Percentiles rank a stretch among this genome's conserved stretches.
phyloP scores from a whole-genome alignment of 1,140 invertebrate genomes.

The Drosophila takahashii region DNA sequence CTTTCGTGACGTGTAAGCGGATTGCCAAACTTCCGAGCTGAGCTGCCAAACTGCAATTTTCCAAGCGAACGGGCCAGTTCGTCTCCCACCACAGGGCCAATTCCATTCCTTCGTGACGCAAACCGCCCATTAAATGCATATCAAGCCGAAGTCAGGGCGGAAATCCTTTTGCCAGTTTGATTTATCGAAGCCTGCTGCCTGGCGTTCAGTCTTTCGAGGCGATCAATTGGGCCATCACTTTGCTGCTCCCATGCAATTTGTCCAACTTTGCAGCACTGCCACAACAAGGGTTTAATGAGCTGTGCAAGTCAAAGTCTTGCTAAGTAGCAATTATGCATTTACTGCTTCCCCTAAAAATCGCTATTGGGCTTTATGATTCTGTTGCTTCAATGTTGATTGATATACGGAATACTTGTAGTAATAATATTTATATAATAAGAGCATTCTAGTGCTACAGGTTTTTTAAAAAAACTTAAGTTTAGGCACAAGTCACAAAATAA shows the following conservation, averaged over 20 bases:
- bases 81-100: conserved; percentile 1
- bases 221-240: conserved; percentile 40
- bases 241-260: conserved; percentile 29
- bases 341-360: conserved; percentile 2
- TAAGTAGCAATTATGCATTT: conserved; percentile 50
- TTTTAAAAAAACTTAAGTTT: too few species aligned
- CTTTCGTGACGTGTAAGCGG: conserved; percentile 41
- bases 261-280: conserved; percentile 41
- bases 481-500: too few species aligned
- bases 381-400: too few species aligned
- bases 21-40: conserved; percentile 31
- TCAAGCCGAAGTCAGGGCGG: conserved; percentile 31
- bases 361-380: background rate
- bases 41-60: conserved; percentile 54
- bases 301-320: conserved; percentile 42
- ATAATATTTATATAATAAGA: too few species aligned
- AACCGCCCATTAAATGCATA: conserved; percentile 48
- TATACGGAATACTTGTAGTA: too few species aligned
- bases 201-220: conserved; percentile 8
- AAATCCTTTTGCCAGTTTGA: conserved; percentile 45
- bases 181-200: conserved; percentile 40
- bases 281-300: conserved; percentile 48
- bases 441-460: too few species aligned
- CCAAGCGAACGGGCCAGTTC: conserved; percentile 16
- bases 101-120: conserved; percentile 9